Percentiles rank a stretch among this genome's conserved stretches.
These are phyloP conservation scores for Megalops atlanticus DNA, from an alignment of 2,113 vertebrate species.

Conservation along the genomic window DNA sequence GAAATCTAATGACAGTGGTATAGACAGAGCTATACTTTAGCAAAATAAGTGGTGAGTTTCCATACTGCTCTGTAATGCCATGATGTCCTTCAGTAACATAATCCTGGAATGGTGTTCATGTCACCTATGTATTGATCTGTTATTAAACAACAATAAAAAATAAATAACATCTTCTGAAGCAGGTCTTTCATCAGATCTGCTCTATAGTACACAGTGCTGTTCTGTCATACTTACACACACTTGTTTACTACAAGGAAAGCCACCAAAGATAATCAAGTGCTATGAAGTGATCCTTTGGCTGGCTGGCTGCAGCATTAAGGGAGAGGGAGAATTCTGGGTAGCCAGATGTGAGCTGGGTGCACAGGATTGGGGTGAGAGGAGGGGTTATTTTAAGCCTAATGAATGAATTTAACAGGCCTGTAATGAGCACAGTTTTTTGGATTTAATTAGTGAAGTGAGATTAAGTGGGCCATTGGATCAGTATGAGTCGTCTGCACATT, in stretches of 20 bases:
- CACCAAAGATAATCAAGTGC: too few relatives aligned
- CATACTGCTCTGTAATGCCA: too few relatives aligned
- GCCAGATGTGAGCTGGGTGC: background rate
- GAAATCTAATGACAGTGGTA: too few relatives aligned
- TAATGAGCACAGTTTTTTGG: background rate
- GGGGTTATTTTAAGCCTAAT: background rate
- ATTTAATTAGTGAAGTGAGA: conserved; percentile 10
- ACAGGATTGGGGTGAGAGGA: background rate
- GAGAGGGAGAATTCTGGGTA: background rate
- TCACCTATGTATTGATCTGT: too few relatives aligned
- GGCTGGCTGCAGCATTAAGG: background rate
- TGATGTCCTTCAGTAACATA: too few relatives aligned
- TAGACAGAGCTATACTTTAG: background rate
- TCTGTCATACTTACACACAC: too few relatives aligned
- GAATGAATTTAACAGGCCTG: background rate
- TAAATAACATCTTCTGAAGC: background rate
- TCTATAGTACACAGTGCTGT: background rate
- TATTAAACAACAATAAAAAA: background rate
- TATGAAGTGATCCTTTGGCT: too few relatives aligned
- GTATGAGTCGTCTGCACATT: background rate
- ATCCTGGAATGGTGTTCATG: too few relatives aligned
- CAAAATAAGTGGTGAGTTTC: too few relatives aligned
- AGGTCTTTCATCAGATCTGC: background rate
- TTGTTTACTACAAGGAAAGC: too few relatives aligned
- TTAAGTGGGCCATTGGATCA: background rate